Base-by-base conservation (phyloP, 2,888 invertebrate species). In the Acanthosepion pharaonis region DNA sequence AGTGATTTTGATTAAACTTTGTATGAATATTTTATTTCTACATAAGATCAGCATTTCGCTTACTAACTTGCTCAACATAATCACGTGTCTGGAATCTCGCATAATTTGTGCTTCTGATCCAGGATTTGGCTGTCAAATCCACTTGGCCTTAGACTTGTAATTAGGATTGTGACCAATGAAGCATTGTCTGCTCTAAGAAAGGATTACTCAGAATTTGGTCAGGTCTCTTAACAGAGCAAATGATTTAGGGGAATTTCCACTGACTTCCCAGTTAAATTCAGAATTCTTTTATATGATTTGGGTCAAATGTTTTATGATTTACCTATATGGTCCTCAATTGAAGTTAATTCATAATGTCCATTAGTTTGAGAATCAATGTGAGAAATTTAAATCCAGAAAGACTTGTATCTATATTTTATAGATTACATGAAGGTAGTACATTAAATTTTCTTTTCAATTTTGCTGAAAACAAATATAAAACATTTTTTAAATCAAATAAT, bases 71-170 rank as follows among this genome's bases (percentile, higher is more conserved):
- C 28, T 78, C 78, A n/a, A n/a, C 18, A n/a, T 78, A 78, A 78
- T 78, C 78, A 78, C n/a, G 78, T n/a, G 78, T 78, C n/a, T n/a
- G 78, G n/a, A 78, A 78, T 78, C 78, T 78, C 78, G n/a, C n/a
- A 78, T 78, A 11, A 78, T 78, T 78, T n/a, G 78, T 78, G 5
- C 78, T 1, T 78, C 78, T 78, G 78, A 78, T 78, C 78, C 78
- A n/a, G 28, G 78, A 78, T 78, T 78, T 78, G 28, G 78, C 78
- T 78, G 78, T 78, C 78, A 78, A n/a, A 78, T 78, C 78, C 78
- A 78, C 25, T 78, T n/a, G n/a, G 11, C n/a, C 78, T 78, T 9
- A 78, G 78, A 11, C 78, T n/a, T 78, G 78, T 78, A 78, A 78
- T 78, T 78, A 78, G 78, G n/a, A 78, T 78, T n/a, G 11, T 28